Conservation (phyloP, 1,140 invertebrate genomes). For the Drosophila hydei region DNA sequence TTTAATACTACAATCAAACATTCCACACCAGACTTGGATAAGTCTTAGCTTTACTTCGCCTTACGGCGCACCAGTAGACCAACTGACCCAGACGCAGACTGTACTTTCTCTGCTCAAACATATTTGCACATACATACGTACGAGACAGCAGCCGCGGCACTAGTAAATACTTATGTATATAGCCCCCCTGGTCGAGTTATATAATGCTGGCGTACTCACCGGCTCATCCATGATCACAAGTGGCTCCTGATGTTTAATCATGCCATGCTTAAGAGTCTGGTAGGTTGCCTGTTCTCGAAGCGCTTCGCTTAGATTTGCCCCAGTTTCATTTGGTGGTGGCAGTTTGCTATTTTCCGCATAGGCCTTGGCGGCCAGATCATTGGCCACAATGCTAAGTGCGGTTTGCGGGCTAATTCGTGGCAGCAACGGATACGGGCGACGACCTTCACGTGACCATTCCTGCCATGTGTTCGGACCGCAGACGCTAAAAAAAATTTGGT, state of each 20-base stretch:
- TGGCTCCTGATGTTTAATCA: slow-evolving; percentile 38
- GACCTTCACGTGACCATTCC: slow-evolving; percentile 94
- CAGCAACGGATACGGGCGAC: slow-evolving; percentile 91
- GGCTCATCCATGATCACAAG: slow-evolving; percentile 74
- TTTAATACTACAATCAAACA: not conserved
- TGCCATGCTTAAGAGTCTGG: slow-evolving; percentile 49
- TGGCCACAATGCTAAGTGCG: slow-evolving; percentile 93
- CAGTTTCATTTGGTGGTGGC: slow-evolving; percentile 79
- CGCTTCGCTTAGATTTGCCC: slow-evolving; percentile 48
- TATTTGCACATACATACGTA: slow-evolving; percentile 32
- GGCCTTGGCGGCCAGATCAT: slow-evolving; percentile 85
- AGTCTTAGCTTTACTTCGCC: not conserved
- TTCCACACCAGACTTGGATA: not conserved
- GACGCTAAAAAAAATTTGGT: slow-evolving; percentile 86
- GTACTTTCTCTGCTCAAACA: slow-evolving; percentile 64
- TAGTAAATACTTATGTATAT: slow-evolving; percentile 30
- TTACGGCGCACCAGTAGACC: not conserved
- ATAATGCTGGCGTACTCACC: slow-evolving; percentile 68
- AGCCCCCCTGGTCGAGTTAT: slow-evolving; percentile 44
- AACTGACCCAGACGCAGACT: slow-evolving; percentile 60
- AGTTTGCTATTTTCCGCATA: slow-evolving; percentile 85
- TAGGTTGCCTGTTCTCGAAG: slow-evolving; percentile 55
- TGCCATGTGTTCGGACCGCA: slow-evolving; percentile 91
- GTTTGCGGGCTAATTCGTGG: slow-evolving; percentile 92
- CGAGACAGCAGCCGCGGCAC: slow-evolving; percentile 6